Evolutionary conservation across 2,797 vertebrate genomes (phyloP).

Genomic region (Geotrypetes seraphini): DNA sequence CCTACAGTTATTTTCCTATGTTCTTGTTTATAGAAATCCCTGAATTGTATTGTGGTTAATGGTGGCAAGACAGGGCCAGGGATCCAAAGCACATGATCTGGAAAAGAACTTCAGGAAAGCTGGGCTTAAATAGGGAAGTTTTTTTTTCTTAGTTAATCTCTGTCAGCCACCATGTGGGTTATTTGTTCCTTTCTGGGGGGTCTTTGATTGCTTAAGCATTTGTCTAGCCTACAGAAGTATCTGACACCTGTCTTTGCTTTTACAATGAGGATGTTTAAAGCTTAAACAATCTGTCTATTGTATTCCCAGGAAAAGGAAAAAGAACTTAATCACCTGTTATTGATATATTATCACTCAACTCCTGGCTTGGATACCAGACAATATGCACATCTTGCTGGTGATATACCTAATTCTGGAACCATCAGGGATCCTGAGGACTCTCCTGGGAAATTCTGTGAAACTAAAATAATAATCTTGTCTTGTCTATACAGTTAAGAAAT

Average conservation of each 20-base stretch:
- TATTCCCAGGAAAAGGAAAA: conserved; percentile 39
- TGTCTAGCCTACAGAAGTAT: conserved; percentile 39
- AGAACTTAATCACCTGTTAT: conserved; percentile 45
- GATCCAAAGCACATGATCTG: not conserved
- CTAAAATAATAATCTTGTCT: too few species aligned
- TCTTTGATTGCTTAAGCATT: conserved; percentile 39
- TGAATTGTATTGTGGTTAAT: not conserved
- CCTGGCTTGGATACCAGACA: too few species aligned
- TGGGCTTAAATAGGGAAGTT: too few species aligned
- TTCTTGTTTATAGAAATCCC: not conserved
- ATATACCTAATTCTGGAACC: too few species aligned
- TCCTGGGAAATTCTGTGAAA: too few species aligned
- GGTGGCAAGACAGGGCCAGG: not conserved
- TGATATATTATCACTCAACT: conserved; percentile 43
- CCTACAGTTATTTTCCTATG: too few species aligned
- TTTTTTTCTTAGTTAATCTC: too few species aligned
- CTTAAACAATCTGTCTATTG: conserved; percentile 49
- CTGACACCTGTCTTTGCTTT: conserved; percentile 54
- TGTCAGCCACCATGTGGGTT: not conserved
- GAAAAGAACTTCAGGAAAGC: not conserved
- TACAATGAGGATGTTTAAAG: conserved; percentile 35
- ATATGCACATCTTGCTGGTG: too few species aligned
- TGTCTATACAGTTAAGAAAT: too few species aligned
- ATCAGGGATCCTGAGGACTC: too few species aligned
- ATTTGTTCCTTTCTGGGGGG: conserved; percentile 24